Conservation (phyloP, 2,113 vertebrate species). For the Choloepus hoffmanni region DNA sequence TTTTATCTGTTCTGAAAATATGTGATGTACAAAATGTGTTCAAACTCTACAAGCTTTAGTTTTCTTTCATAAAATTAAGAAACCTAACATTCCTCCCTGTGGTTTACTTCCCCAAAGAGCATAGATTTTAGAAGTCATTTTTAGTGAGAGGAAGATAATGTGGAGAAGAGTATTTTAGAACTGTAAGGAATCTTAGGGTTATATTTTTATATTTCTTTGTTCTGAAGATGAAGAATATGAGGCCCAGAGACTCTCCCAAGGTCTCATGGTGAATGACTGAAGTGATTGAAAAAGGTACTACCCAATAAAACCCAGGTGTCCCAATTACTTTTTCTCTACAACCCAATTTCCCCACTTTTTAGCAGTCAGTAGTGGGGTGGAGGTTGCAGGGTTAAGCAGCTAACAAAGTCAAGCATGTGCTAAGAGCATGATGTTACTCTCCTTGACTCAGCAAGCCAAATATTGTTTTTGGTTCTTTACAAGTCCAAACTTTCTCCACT, state of each 20-base stretch:
- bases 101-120: neutral
- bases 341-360: slow-evolving; percentile 5
- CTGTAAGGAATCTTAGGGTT: slow-evolving; percentile 12
- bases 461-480: neutral
- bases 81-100: neutral
- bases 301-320: neutral
- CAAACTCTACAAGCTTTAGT: slow-evolving; percentile 41
- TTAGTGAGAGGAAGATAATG: slow-evolving; percentile 16
- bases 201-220: slow-evolving; percentile 25
- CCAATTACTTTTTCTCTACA: neutral
- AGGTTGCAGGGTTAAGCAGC: neutral
- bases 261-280: neutral
- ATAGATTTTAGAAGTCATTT: slow-evolving; percentile 39
- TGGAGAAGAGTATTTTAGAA: slow-evolving; percentile 56
- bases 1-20: slow-evolving; percentile 33
- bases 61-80: slow-evolving; percentile 53
- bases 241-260: neutral
- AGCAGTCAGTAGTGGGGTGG: neutral
- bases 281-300: slow-evolving; percentile 7
- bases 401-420: slow-evolving; percentile 52
- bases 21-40: slow-evolving; percentile 17
- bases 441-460: neutral
- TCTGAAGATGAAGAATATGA: slow-evolving; percentile 39
- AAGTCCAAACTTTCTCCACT: neutral
- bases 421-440: neutral